Evolutionary conservation across 2,113 vertebrate genomes (phyloP).

Genomic region (Xenopus laevis): DNA sequence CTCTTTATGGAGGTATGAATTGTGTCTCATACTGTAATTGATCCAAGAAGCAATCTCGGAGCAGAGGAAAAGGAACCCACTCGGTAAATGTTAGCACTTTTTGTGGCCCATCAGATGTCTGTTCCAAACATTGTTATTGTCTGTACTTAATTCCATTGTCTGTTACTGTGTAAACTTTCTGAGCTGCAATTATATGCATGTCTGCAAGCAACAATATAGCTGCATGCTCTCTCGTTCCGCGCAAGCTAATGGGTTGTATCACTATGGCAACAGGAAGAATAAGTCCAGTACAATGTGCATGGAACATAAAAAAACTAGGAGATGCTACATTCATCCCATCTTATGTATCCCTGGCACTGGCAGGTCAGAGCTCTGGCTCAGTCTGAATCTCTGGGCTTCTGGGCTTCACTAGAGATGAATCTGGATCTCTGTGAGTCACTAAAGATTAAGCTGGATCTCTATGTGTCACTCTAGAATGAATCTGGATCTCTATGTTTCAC

Average conservation of each 20-base stretch:
- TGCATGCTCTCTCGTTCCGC: conserved; percentile 70
- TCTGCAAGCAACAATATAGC: conserved; percentile 57
- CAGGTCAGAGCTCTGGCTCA: too few species aligned
- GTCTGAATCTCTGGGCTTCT: too few species aligned
- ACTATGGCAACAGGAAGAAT: conserved; percentile 68
- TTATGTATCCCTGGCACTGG: too few species aligned
- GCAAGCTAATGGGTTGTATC: conserved; percentile 66
- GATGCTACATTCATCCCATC: too few species aligned
- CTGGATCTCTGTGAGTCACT: too few species aligned
- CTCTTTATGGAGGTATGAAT: conserved; percentile 46
- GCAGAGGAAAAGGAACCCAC: conserved; percentile 55
- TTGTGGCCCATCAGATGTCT: conserved; percentile 59
- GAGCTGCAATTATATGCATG: conserved; percentile 64
- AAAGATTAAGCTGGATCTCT: too few species aligned
- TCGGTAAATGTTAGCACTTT: conserved; percentile 65
- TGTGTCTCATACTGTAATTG: conserved; percentile 50
- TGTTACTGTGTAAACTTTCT: conserved; percentile 61
- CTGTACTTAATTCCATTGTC: conserved; percentile 62
- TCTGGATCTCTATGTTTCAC: too few species aligned
- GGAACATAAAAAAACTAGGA: too few species aligned
- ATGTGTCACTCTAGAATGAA: too few species aligned
- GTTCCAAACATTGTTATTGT: conserved; percentile 63
- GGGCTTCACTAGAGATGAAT: too few species aligned
- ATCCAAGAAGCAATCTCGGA: conserved; percentile 47
- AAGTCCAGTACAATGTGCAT: background rate